phyloP scores from a whole-genome alignment of 2,113 vertebrate genomes.

The Siniperca knerii region DNA sequence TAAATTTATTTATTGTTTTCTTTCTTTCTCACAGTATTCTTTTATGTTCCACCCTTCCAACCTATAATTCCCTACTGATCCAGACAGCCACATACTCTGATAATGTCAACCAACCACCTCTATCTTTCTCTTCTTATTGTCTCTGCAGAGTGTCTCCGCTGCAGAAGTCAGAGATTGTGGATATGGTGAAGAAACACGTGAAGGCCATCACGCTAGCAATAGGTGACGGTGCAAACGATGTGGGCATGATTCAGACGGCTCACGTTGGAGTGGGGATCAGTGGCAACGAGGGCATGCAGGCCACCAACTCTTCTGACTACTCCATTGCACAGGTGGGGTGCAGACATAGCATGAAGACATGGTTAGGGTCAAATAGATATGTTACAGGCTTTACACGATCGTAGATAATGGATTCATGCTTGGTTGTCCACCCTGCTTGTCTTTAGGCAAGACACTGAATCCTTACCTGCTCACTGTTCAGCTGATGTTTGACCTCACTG shows the following conservation, averaged over 20 bases:
- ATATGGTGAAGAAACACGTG: conserved; percentile 98
- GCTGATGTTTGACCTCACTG: conserved; percentile 58
- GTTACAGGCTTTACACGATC: conserved; percentile 9
- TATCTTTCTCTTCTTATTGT: background rate
- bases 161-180: conserved; percentile 99
- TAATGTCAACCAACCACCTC: background rate
- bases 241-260: conserved; percentile 99
- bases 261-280: conserved; percentile 98
- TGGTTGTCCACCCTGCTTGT: conserved; percentile 1
- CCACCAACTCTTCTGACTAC: conserved; percentile 97
- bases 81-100: conserved; percentile 14
- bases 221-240: conserved; percentile 97
- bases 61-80: background rate
- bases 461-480: conserved; percentile 4
- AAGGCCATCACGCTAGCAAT: conserved; percentile 98
- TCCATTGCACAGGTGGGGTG: conserved; percentile 95
- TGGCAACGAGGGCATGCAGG: conserved; percentile 99
- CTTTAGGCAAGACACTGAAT: conserved; percentile 37
- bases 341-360: background rate
- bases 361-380: conserved; percentile 1
- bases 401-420: conserved; percentile 10
- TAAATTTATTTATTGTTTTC: background rate
- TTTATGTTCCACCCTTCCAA: background rate
- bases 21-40: conserved; percentile 18
- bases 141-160: conserved; percentile 93